A percentile compares a stretch with the other conserved stretches of the same genome.
phyloP scores from a whole-genome alignment of 2,113 vertebrate species.

The Dissostichus mawsoni region DNA sequence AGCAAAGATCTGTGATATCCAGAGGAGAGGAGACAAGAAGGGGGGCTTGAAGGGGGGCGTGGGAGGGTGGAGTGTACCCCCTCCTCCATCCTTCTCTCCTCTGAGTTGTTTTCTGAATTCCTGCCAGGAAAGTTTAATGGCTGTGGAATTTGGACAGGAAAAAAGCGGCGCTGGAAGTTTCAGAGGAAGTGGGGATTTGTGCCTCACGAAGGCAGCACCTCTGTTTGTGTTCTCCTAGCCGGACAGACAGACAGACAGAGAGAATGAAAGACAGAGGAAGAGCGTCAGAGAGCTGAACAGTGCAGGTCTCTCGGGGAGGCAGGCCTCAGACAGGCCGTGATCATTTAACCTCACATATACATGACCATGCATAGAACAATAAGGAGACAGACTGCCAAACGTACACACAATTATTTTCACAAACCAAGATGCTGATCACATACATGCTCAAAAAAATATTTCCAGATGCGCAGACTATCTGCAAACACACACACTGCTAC shows the following conservation, averaged over 20 bases:
- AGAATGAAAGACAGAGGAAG: constrained; percentile 78
- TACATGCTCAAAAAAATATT: constrained; percentile 18
- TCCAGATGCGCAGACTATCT: constrained; percentile 1
- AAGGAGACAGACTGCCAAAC: constrained; percentile 40
- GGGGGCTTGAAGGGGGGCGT: constrained; percentile 27
- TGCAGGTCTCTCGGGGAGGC: constrained; percentile 72
- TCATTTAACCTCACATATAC: constrained; percentile 70
- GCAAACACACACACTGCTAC: constrained; percentile 18
- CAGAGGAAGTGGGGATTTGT: constrained; percentile 92
- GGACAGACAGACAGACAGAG: constrained; percentile 34
- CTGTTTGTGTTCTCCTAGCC: constrained; percentile 89
- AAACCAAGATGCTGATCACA: constrained; percentile 26
- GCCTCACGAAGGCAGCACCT: constrained; percentile 86
- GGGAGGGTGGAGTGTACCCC: constrained; percentile 21
- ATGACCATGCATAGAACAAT: constrained; percentile 68
- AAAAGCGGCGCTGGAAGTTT: constrained; percentile 90
- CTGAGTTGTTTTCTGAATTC: constrained; percentile 85
- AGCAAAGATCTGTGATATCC: constrained; percentile 81
- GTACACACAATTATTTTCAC: constrained; percentile 5
- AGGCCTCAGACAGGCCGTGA: constrained; percentile 75
- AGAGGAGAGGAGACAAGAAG: constrained; percentile 78
- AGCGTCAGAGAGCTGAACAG: constrained; percentile 76
- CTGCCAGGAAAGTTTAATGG: constrained; percentile 96
- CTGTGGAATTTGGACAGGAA: constrained; percentile 96
- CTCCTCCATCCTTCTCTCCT: constrained; percentile 67